Conservation (phyloP, 2,888 invertebrate genomes). For the Rhimphoctona megacephalus region DNA sequence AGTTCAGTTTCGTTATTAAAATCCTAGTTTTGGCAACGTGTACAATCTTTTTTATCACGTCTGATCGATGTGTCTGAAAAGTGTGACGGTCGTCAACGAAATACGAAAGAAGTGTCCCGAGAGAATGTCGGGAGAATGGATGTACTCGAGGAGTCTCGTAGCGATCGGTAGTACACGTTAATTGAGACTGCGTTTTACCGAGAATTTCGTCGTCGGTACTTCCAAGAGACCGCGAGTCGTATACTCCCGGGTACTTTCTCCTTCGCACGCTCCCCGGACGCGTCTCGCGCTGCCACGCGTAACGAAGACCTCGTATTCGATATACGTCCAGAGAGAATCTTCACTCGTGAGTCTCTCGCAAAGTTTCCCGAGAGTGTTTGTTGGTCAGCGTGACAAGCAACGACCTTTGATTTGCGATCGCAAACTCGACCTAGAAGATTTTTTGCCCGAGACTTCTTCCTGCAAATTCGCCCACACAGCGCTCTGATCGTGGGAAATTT, state of each 20-base stretch:
- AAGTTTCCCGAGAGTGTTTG: conserved; percentile 14
- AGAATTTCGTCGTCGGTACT: conserved; percentile 66
- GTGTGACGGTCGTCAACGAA: conserved; percentile 13
- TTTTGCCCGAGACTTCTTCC: conserved; percentile 11
- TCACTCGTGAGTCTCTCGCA: conserved; percentile 23
- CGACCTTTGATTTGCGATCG: conserved; percentile 66
- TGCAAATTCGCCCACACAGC: neutral
- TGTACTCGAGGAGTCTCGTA: conserved; percentile 23
- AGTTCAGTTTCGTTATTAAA: neutral
- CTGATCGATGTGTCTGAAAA: conserved; percentile 43
- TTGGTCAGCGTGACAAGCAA: conserved; percentile 65
- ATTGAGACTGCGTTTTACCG: conserved; percentile 69
- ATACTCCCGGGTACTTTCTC: conserved; percentile 68
- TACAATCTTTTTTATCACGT: neutral
- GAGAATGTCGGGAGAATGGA: conserved; percentile 36
- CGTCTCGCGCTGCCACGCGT: conserved; percentile 58
- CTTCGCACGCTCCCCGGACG: conserved; percentile 64
- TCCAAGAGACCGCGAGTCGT: conserved; percentile 62
- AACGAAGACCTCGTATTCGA: conserved; percentile 56
- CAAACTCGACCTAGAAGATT: conserved; percentile 67
- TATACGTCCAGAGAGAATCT: conserved; percentile 46
- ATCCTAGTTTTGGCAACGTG: neutral
- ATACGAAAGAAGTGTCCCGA: conserved; percentile 8
- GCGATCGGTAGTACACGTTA: conserved; percentile 55
- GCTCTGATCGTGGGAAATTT: neutral